These are phyloP conservation scores for Chaitophorus viminalis DNA, from an alignment of 2,888 invertebrate species.

Conservation along the genomic window DNA sequence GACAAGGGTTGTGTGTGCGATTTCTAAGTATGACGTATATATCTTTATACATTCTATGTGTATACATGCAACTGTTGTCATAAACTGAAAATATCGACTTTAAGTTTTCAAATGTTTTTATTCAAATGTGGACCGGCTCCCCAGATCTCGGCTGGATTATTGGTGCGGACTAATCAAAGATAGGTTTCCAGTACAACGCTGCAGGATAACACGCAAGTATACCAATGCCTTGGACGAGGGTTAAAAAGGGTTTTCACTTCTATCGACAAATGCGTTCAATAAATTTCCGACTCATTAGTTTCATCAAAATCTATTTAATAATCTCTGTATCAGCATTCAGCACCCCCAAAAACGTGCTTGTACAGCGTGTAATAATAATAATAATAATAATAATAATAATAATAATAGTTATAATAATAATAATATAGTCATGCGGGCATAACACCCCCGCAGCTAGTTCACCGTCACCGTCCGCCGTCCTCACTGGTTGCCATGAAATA, in stretches of 20 bases:
- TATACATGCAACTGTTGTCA: neutral
- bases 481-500: neutral
- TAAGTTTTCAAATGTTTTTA: neutral
- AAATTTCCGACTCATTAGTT: conserved; percentile 55
- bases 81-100: conserved; percentile 1
- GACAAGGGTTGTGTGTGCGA: neutral
- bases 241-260: conserved; percentile 29
- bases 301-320: conserved; percentile 54
- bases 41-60: no score
- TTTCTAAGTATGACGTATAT: neutral
- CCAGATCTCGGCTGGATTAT: neutral
- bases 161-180: neutral
- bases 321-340: conserved; percentile 46
- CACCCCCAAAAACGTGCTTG: conserved; percentile 47
- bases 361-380: conserved; percentile 40
- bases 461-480: neutral
- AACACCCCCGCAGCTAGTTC: neutral
- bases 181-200: neutral
- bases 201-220: no score
- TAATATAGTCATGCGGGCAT: neutral
- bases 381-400: neutral
- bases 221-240: neutral
- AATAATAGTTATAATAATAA: no score
- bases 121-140: neutral
- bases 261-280: conserved; percentile 38